Evolutionary conservation across 2,888 invertebrate species (phyloP), one percentile per base, ranked within the genome.

Genomic region (Temnothorax unifasciatus): DNA sequence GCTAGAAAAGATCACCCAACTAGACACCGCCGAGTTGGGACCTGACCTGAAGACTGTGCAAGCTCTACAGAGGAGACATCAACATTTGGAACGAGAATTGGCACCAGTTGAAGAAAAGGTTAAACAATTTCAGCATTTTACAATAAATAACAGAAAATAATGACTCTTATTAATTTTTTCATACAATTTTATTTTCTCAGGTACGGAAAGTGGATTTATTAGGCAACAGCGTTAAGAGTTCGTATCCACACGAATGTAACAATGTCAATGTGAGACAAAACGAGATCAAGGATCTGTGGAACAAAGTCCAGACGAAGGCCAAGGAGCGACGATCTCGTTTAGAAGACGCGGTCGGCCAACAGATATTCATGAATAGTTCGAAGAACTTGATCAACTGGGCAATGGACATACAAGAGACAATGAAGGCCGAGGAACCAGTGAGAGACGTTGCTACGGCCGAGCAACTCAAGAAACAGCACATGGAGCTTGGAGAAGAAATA

Each of bases 41-140:
- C 97, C 97, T 3, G 99, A 99, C 95, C 96, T 99, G 61, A 97
- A 98, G 91, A 98, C 99, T 0, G 99, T 99, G 0, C 97, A 98
- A 91, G 98, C 99, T 0, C 94, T 99, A 89, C 99, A 99, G 95
- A 96, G 99, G 15, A 96, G 98, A 21, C 99, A 99, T 95, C 98
- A 98, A 91, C 98, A 99, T 95, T 95, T 99, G 73, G 99, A 99
- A 95, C 95, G 99, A 41, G 99, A 99, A 95, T 95, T 99, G 86
- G 98, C 99, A 25, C 99, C 99, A 0, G 97, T 99, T 3, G 97
- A 98, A 93, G 99, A 99, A 93, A 99, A 99, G 95, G 98, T 99
- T 82, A 97, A 47, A 74, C 8, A 63, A 59, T 57, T 47, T 59
- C 0, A 71, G 13, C 0, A 54, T 41, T 66, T 44, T 3, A 2